Conservation (phyloP, 2,113 vertebrate genomes). For the Shinisaurus crocodilurus region DNA sequence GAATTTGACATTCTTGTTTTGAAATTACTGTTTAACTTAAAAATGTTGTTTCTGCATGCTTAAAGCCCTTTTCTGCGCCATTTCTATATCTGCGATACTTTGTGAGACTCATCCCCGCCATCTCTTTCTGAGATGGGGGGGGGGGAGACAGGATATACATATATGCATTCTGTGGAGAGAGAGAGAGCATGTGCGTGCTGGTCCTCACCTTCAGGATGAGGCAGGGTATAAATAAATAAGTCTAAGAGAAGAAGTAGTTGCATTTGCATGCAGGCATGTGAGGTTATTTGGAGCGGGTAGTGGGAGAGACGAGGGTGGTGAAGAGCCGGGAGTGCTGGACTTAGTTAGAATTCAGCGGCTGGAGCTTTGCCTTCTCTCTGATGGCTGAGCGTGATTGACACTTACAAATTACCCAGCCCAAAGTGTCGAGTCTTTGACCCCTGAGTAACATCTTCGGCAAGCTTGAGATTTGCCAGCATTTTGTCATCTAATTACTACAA, state of each 20-base stretch:
- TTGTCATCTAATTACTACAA: constrained; percentile 99
- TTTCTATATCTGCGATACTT: too few species aligned
- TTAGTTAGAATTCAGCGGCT: constrained; percentile 77
- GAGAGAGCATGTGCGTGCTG: not conserved
- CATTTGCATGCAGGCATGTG: constrained; percentile 7
- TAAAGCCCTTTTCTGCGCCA: not conserved
- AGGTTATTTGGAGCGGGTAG: not conserved
- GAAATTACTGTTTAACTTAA: not conserved
- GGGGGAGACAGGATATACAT: not conserved
- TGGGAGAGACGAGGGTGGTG: constrained; percentile 31
- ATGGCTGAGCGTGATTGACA: constrained; percentile 95
- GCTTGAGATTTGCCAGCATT: constrained; percentile 93
- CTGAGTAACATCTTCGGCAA: constrained; percentile 94
- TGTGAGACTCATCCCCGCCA: too few species aligned
- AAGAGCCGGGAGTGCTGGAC: constrained; percentile 47
- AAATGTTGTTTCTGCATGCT: not conserved
- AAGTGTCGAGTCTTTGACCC: constrained; percentile 98
- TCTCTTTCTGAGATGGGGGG: too few species aligned
- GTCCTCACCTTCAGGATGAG: not conserved
- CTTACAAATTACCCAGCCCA: constrained; percentile 99
- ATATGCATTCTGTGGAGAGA: not conserved
- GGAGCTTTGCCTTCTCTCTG: constrained; percentile 79
- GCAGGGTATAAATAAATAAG: not conserved
- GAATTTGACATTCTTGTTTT: too few species aligned
- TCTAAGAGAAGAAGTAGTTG: not conserved